Evolutionary conservation across 2,888 invertebrate species (phyloP).

Genomic region (Caenorhabditis afra): DNA sequence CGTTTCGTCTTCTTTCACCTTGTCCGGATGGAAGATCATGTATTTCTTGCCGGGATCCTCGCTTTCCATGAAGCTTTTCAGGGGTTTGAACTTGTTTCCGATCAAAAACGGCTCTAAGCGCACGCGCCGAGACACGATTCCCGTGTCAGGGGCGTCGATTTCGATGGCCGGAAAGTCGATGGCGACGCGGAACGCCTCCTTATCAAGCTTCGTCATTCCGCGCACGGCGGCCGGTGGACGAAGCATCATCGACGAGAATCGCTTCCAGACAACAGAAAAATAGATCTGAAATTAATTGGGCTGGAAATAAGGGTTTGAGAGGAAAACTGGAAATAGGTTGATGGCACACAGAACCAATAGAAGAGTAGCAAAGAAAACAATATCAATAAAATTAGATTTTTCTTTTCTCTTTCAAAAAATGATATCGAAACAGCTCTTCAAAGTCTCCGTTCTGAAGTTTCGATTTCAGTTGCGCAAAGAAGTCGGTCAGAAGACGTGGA

Average conservation of each 20-base stretch:
- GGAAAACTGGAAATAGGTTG: too few species aligned
- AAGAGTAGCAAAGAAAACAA: neutral
- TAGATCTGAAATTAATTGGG: constrained; percentile 22
- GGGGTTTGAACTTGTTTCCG: constrained; percentile 47
- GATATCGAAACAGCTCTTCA: constrained; percentile 25
- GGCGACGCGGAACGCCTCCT: constrained; percentile 44
- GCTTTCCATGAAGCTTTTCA: constrained; percentile 59
- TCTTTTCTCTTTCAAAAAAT: neutral
- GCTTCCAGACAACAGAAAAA: neutral
- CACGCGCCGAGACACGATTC: constrained; percentile 50
- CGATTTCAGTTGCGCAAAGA: constrained; percentile 24
- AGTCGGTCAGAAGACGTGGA: constrained; percentile 1
- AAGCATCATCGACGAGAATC: constrained; percentile 33
- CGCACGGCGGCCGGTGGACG: constrained; percentile 63
- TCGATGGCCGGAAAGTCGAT: constrained; percentile 59
- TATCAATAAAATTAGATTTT: neutral
- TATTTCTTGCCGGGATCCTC: constrained; percentile 49
- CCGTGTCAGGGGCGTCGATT: constrained; percentile 52
- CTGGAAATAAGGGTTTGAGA: neutral
- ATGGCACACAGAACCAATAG: too few species aligned
- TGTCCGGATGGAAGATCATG: constrained; percentile 74
- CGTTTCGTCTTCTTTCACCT: constrained; percentile 54
- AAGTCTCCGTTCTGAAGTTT: neutral
- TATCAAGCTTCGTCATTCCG: constrained; percentile 73
- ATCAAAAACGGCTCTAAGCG: constrained; percentile 54